A percentile compares a stretch with the other conserved stretches of the same genome.
phyloP scores from a whole-genome alignment of 2,888 invertebrate species.

The Cantharis lateralis region DNA sequence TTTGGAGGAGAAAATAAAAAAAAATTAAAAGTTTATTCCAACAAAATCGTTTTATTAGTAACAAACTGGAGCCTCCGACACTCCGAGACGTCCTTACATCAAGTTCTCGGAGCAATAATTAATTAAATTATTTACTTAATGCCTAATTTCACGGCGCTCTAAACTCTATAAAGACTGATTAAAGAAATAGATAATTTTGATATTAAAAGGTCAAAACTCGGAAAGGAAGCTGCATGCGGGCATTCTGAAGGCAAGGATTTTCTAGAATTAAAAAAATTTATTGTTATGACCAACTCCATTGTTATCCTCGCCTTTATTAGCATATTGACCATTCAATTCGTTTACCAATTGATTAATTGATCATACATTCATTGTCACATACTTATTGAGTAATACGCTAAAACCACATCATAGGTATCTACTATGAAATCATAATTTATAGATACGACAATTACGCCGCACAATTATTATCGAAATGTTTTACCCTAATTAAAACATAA shows the following conservation, averaged over 20 bases:
- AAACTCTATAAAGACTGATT: neutral
- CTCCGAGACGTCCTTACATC: neutral
- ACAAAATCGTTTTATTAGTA: neutral
- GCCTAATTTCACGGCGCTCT: neutral
- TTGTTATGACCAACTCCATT: neutral
- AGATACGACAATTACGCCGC: neutral
- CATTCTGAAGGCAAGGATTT: neutral
- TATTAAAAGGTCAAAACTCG: neutral
- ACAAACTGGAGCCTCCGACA: neutral
- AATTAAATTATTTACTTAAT: neutral
- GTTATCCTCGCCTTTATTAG: neutral
- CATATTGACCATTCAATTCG: neutral
- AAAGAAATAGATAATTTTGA: neutral
- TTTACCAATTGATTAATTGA: neutral
- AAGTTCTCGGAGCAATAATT: neutral
- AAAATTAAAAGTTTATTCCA: neutral
- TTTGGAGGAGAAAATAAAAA: neutral
- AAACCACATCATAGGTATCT: neutral
- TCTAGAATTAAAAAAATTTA: neutral
- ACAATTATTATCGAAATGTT: neutral
- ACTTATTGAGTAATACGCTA: neutral
- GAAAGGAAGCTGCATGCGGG: neutral
- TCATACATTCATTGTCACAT: neutral
- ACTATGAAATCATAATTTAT: neutral
- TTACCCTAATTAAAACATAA: neutral